Evolutionary conservation across 92 coral and sea anemone species (phyloP), one percentile per base, ranked within the genome.

Genomic region (Umimayanthus chanpuru): DNA sequence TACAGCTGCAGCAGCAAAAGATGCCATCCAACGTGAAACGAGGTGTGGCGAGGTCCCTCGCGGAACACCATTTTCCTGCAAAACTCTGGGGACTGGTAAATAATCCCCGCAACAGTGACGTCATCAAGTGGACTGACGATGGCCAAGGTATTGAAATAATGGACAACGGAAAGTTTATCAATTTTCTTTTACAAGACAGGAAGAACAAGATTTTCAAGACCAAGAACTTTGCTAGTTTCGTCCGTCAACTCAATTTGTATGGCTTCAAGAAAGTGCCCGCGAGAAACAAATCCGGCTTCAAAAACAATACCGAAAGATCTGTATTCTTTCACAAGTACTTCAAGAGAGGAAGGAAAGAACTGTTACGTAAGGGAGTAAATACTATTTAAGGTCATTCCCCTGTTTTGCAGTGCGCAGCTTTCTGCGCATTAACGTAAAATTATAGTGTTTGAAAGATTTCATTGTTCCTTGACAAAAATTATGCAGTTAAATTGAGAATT

Each of bases 41-140:
- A 14, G 28, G 78, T 20, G 38, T 43, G 50, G 64, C 43, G 40
- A 83, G 67, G 40, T 65, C 66, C 65, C 65, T 68, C 77, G 87
- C 87, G 5, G 77, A 56, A 32, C 67, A 47, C 67, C 70, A 68
- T n/a, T 90, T 90, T n/a, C 90, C 89, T 15, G 79, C 70, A 85
- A 90, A 90, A 43, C 88, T 90, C 28, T 90, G 93, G 93, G 85
- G 83, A 25, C 55, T 90, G 88, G 93, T 90, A 58, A 90, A 90
- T 81, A 89, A 81, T 61, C 88, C 88, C 68, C 70, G 68, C 4
- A 68, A 81, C 41, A 36, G 61, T 28, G 87, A 83, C 66, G 86
- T 80, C 53, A 90, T 90, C 32, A 85, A 66, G 53, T 90, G 93
- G 93, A 86, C 90, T 21, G 83, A 86, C 12, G 93, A 90, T 90